Base-by-base conservation (phyloP, 2,888 invertebrate species). In the Sycophila texana region DNA sequence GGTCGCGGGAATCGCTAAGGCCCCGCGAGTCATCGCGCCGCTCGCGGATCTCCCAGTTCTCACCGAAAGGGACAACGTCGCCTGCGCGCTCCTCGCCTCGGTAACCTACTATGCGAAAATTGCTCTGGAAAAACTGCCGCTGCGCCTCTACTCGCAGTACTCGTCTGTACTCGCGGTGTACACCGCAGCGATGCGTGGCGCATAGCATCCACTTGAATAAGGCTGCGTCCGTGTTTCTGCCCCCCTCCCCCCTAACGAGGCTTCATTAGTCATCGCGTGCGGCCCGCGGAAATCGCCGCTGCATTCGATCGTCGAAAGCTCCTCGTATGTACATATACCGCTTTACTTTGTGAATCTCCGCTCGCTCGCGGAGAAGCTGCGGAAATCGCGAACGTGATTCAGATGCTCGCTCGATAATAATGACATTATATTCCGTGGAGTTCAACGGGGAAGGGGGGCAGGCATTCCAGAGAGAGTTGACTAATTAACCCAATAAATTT, bases 401-500 rank as follows among this genome's bases (percentile, higher is more conserved):
- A 80, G 80, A 80, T 80, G 53, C 74, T 70, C 73, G 77, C 18
- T 68, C 55, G 77, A 80, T 80, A 80, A 80, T 80, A 74, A 73
- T 74, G 77, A 80, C 80, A 77, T 80, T 80, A 80, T 77, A 73
- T 76, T 72, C 75, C 39, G 1, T 39, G 10, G 39, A 10, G 10
- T 51, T 3, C 67, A n/a, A 55, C 3, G 68, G 39, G 55, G 47
- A 1, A 51, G 18, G 65, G 47, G 57, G 18, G 60, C 55, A 57
- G 49, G 55, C 39, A 47, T 65, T 65, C 57, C 47, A 53, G 65
- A 67, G 73, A 58, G 55, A 26, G 26, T 58, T 39, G 39, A 61
- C 80, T 74, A 80, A 80, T 80, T 80, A 80, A 77, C 77, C 80
- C 16, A 76, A 76, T 73, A 73, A 76, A 72, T 60, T 76, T 79